Base-by-base conservation (phyloP, 2,113 vertebrate genomes). In the Pseudorasbora parva region DNA sequence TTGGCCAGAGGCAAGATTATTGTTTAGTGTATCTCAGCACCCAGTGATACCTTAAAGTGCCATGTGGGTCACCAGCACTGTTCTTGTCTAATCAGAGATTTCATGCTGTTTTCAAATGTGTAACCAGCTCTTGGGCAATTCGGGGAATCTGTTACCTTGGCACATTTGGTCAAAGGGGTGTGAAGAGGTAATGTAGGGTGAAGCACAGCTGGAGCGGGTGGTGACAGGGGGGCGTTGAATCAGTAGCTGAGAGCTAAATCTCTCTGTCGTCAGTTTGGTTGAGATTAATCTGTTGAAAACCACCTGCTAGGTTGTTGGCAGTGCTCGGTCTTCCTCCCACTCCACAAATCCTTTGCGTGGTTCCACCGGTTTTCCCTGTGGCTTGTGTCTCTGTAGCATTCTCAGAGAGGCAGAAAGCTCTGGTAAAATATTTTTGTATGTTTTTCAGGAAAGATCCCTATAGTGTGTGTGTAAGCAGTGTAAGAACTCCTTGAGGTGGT, bases 221-320 rank as follows among this genome's bases (percentile, higher is more conserved):
- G 10, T 37, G 30, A 57, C 19, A 33, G 8, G 77, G n/a, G 54
- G 14, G 56, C 1, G 37, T 23, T 79, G 41, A 64, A 64, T 64
- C 25, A 2, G 59, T 64, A 45, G 64, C 43, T 47, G 77, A 64
- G 59, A 49, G 43, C 59, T 64, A 27, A 49, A 79, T 45, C 43
- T 49, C 23, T 27, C 77, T 30, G 77, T 79, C 41, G n/a, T 79
- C 77, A 47, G 57, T 79, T 64, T 64, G 25, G 43, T 49, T 21
- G 41, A 47, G 59, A 79, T 30, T 66, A 66, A 64, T 79, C 77
- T 79, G 77, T 47, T 27, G 41, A 79, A 79, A 79, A 49, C 76
- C 77, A 79, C 59, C 57, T 79, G 77, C 77, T 49, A 45, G 77
- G 43, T 79, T 49, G 9, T 30, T 79, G 77, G 77, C 77, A 64